Evolutionary conservation across 1,140 invertebrate genomes (phyloP).

Genomic region (Ostrea edulis): DNA sequence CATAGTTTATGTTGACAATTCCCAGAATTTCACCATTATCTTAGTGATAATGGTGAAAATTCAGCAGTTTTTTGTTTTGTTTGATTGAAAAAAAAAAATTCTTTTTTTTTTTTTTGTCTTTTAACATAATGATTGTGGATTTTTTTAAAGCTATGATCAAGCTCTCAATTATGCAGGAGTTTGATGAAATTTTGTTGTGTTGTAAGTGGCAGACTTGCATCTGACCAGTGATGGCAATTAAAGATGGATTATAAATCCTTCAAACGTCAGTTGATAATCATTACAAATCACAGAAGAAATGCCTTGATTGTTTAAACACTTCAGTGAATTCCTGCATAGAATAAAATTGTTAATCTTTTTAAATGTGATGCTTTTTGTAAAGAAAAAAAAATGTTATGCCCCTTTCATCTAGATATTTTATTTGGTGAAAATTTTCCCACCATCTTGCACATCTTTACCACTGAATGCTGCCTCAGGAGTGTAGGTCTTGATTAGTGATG

Average conservation of each 20-base stretch:
- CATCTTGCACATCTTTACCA: background rate
- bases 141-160: background rate
- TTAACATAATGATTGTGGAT: too few relatives aligned
- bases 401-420: slow-evolving; percentile 23
- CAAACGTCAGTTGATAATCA: background rate
- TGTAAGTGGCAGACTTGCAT: slow-evolving; percentile 9
- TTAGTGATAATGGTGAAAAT: too few relatives aligned
- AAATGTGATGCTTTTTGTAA: background rate
- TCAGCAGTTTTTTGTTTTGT: too few relatives aligned
- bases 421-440: background rate
- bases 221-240: slow-evolving; percentile 4
- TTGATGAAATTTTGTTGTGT: background rate
- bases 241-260: slow-evolving; percentile 24
- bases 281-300: background rate
- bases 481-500: background rate
- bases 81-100: too few relatives aligned
- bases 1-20: too few relatives aligned
- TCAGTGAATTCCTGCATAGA: background rate
- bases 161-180: slow-evolving; percentile 8
- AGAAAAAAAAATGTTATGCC: background rate
- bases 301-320: background rate
- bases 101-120: too few relatives aligned
- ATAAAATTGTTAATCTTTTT: background rate
- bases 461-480: background rate
- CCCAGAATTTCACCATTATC: too few relatives aligned